Percentiles rank a stretch among this genome's conserved stretches.
Conservation (phyloP, 2,113 vertebrate species). For the Pollachius pollachius region DNA sequence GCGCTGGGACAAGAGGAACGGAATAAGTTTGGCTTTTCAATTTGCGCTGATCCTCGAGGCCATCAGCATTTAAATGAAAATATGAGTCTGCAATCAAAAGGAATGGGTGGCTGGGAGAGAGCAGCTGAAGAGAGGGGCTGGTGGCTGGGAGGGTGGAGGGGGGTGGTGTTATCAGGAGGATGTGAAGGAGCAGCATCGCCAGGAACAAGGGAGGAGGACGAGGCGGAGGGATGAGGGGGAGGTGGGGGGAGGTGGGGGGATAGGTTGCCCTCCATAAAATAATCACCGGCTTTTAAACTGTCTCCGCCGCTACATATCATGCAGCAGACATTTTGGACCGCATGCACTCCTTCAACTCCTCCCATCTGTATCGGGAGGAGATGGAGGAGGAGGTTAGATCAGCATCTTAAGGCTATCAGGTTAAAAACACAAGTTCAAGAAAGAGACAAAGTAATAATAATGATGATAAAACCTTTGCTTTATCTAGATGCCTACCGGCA, state of each 20-base stretch:
- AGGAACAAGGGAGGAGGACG: constrained; percentile 10
- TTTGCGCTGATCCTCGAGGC: constrained; percentile 49
- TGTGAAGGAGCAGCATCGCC: constrained; percentile 17
- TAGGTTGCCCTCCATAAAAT: constrained; percentile 36
- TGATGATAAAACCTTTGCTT: too few species aligned
- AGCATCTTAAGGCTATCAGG: too few species aligned
- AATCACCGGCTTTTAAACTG: constrained; percentile 51
- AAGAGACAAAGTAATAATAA: too few species aligned
- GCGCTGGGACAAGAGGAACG: not conserved
- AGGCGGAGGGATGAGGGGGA: not conserved
- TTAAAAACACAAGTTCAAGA: too few species aligned
- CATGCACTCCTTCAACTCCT: constrained; percentile 6
- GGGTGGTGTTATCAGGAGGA: constrained; percentile 4
- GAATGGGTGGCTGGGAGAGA: constrained; percentile 39
- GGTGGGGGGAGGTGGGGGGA: not conserved
- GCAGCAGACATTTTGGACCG: constrained; percentile 36
- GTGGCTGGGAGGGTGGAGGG: constrained; percentile 10
- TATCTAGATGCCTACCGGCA: too few species aligned
- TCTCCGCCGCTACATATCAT: constrained; percentile 28
- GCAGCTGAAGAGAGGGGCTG: constrained; percentile 12
- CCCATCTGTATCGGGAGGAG: constrained; percentile 31
- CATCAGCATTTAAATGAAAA: constrained; percentile 78
- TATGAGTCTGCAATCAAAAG: constrained; percentile 62
- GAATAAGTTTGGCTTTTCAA: constrained; percentile 57
- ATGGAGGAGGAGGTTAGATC: too few species aligned